Conservation (phyloP, 1,140 invertebrate genomes). For the Nephila pilipes region DNA sequence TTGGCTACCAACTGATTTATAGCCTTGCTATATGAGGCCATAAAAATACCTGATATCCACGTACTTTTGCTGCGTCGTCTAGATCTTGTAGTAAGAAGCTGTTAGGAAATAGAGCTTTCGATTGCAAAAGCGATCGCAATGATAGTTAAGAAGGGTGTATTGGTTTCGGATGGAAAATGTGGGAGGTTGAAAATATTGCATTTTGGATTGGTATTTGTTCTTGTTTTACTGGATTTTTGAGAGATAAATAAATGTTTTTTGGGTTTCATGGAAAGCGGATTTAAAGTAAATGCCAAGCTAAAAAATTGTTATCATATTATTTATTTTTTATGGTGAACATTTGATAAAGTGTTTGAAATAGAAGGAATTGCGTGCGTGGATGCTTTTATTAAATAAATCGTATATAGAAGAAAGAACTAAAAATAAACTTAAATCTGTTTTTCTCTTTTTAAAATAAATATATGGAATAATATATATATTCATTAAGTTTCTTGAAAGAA, state of each 20-base stretch:
- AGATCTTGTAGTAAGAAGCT: constrained; percentile 5
- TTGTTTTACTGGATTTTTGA: neutral
- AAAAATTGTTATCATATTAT: no score
- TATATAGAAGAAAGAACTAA: no score
- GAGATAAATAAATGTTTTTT: neutral
- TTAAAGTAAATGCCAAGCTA: neutral
- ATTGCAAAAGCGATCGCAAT: constrained; percentile 50
- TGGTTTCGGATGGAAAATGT: neutral
- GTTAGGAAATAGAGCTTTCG: constrained; percentile 39
- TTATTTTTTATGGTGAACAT: no score
- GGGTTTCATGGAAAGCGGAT: neutral
- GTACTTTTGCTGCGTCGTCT: constrained; percentile 34
- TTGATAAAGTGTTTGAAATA: no score
- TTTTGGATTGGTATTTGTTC: neutral
- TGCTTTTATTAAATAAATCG: no score
- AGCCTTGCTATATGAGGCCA: constrained; percentile 65
- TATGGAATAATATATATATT: no score
- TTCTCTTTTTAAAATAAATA: no score
- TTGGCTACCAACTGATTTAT: constrained; percentile 38
- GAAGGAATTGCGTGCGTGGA: no score
- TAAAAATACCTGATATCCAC: constrained; percentile 64
- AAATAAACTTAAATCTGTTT: no score
- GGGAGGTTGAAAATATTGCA: neutral
- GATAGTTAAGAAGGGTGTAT: constrained; percentile 27
- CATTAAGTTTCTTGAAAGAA: no score